Conservation (phyloP, 2,888 invertebrate genomes). For the Archips crataeganus region DNA sequence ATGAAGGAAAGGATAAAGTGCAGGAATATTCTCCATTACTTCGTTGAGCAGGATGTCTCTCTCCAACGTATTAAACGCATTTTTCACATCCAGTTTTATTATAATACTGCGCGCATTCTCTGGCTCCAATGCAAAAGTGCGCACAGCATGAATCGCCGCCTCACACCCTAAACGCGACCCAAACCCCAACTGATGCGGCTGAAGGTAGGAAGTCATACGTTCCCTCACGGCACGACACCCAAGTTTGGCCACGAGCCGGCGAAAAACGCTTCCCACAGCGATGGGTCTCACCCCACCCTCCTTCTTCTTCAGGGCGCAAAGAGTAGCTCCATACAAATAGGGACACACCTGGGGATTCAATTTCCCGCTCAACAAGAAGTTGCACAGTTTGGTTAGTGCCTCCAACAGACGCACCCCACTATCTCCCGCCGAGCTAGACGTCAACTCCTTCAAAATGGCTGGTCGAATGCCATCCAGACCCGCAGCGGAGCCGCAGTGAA, state of each 20-base stretch:
- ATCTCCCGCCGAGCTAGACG: background rate
- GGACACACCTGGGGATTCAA: background rate
- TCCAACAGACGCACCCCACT: background rate
- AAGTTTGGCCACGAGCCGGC: slow-evolving; percentile 9
- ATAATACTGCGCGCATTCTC: background rate
- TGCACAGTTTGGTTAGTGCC: background rate
- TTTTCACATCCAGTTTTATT: background rate
- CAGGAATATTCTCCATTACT: background rate
- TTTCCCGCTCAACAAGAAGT: background rate
- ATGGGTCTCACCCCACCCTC: slow-evolving; percentile 7
- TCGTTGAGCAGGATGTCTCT: background rate
- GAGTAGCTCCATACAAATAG: background rate
- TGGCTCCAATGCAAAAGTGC: background rate
- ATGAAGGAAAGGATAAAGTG: background rate
- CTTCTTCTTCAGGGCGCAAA: background rate
- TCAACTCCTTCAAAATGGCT: background rate
- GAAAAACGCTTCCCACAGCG: slow-evolving; percentile 5
- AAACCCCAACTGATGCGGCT: background rate
- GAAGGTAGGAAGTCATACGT: background rate
- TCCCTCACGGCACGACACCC: background rate
- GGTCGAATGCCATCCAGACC: background rate
- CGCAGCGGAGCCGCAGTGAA: background rate
- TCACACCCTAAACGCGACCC: background rate
- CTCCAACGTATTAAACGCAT: background rate
- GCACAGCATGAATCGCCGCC: background rate